Evolutionary conservation across 2,888 invertebrate genomes (phyloP), one percentile per base, ranked within the genome.

Genomic region (Alloscopus bannaensis): DNA sequence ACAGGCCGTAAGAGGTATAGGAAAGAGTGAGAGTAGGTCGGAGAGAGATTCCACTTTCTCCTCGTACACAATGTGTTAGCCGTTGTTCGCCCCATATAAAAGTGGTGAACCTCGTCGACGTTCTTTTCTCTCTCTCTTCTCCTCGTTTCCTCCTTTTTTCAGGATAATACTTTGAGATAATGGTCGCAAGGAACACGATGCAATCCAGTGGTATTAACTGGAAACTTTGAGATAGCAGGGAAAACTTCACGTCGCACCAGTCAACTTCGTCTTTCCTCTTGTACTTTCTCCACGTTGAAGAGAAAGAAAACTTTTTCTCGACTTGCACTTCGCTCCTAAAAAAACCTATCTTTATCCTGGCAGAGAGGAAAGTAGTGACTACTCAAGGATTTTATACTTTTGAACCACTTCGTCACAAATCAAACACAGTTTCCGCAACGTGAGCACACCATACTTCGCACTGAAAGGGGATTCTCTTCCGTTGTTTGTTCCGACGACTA

Each of bases 171-270:
- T 36, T 8, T 6, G 36, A 36, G 36, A 36, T 36, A 36, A 36
- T 36, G 36, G 36, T 13, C 36, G 8, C 13, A 13, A 13, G 8
- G 8, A 36, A 36, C 36, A 64, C 16, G 11, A 64, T 42, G 28
- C 18, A 45, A 42, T 64, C n/a, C n/a, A n/a, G n/a, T n/a, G n/a
- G n/a, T n/a, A n/a, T n/a, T 18, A 28, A 64, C 24, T 64, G 26
- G 45, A 64, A 64, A 64, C 64, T 64, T 64, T 31, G 13, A 36
- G 36, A 36, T 36, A 13, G 36, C n/a, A n/a, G n/a, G n/a, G n/a
- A n/a, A n/a, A n/a, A n/a, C n/a, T n/a, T n/a, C n/a, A n/a, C n/a
- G n/a, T n/a, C n/a, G n/a, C n/a, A n/a, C n/a, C n/a, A n/a, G n/a
- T n/a, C n/a, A n/a, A n/a, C n/a, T n/a, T n/a, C n/a, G n/a, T n/a